Percentiles rank a stretch among this genome's conserved stretches.
These are phyloP conservation scores for Serinus canaria DNA, from an alignment of 2,113 vertebrate species.

Conservation along the genomic window DNA sequence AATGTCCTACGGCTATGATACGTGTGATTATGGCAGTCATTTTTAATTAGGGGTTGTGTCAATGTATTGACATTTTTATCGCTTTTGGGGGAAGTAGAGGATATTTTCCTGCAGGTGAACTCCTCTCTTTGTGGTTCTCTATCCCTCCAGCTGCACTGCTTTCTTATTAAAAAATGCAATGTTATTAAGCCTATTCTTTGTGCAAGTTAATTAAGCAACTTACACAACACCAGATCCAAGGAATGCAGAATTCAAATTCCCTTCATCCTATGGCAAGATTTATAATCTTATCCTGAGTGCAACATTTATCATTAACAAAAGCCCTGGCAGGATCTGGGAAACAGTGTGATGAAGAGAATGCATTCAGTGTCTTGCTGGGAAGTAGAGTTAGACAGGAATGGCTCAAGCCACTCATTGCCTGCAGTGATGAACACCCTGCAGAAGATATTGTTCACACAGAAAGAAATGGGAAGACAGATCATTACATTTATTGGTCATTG, in stretches of 20 bases:
- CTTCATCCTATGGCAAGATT: neutral
- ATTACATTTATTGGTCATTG: slow-evolving; percentile 52
- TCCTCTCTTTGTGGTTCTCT: neutral
- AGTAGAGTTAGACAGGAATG: neutral
- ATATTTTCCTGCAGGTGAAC: slow-evolving; percentile 25
- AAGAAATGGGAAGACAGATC: slow-evolving; percentile 19
- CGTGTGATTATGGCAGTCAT: slow-evolving; percentile 13
- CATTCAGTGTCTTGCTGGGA: neutral
- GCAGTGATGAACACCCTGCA: slow-evolving; percentile 10
- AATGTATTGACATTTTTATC: slow-evolving; percentile 39
- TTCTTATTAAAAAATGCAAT: neutral
- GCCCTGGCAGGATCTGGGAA: neutral
- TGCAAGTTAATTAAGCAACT: neutral
- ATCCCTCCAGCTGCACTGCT: neutral
- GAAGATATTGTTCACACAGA: slow-evolving; percentile 13
- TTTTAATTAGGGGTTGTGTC: slow-evolving; percentile 53
- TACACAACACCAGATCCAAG: neutral
- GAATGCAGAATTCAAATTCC: slow-evolving; percentile 22
- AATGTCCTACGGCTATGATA: neutral
- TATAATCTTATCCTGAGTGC: neutral
- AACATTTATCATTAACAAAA: slow-evolving; percentile 18
- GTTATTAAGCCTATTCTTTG: neutral
- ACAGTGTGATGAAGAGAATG: neutral
- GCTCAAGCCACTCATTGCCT: slow-evolving; percentile 10
- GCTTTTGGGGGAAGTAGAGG: neutral